Evolutionary conservation across 64 coral and sea anemone genomes (phyloP).

Genomic region (Montipora capricornis): DNA sequence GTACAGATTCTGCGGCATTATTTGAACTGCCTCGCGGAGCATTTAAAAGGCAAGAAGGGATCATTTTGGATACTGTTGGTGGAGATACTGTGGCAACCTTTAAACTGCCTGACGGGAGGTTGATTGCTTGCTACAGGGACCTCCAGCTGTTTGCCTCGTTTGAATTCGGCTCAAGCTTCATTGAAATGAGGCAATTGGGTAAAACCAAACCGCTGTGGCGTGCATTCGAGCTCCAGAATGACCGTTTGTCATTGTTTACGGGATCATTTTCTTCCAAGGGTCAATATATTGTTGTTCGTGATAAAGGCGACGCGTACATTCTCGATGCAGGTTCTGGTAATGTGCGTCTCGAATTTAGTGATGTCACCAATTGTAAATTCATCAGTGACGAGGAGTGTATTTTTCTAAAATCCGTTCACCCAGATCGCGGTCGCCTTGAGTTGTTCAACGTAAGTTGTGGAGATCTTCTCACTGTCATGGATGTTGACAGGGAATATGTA

Average conservation of each 20-base stretch:
- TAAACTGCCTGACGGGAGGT: no score
- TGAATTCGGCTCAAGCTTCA: no score
- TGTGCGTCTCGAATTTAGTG: not conserved
- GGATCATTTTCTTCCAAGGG: not conserved
- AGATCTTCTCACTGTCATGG: no score
- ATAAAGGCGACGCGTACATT: not conserved
- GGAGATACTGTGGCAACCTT: no score
- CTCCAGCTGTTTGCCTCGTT: no score
- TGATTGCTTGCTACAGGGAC: no score
- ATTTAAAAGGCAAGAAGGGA: no score
- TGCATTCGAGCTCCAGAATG: no score
- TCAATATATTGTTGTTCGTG: not conserved
- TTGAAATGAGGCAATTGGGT: no score
- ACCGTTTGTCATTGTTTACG: no score
- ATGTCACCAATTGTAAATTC: not conserved
- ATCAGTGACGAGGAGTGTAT: not conserved
- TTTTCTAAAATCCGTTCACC: rapidly evolving
- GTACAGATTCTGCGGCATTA: not conserved
- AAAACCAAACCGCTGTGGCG: no score
- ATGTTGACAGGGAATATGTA: not conserved
- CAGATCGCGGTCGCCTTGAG: not conserved
- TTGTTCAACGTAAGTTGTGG: not conserved
- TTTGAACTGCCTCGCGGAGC: not conserved
- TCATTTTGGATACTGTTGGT: no score
- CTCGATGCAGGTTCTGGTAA: not conserved